These are phyloP conservation scores for Deroplatys truncata DNA, from an alignment of 2,888 invertebrate species.

Conservation along the genomic window DNA sequence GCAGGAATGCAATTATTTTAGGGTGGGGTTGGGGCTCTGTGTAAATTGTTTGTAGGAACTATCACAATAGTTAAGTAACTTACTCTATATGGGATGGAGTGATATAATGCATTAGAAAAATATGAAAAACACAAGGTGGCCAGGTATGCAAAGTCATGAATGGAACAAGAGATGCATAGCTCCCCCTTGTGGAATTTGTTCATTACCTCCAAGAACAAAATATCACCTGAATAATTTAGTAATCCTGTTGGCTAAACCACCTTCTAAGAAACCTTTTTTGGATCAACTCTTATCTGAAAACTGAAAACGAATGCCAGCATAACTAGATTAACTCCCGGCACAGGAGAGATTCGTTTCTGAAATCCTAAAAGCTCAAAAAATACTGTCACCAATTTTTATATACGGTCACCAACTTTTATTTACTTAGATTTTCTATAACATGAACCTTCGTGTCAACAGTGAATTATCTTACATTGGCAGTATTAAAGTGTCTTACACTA, in stretches of 20 bases:
- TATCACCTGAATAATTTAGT: background rate
- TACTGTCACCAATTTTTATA: constrained; percentile 20
- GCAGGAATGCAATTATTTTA: background rate
- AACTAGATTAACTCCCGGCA: background rate
- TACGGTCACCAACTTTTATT: constrained; percentile 9
- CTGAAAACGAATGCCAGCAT: background rate
- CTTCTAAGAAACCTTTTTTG: background rate
- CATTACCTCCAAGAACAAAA: background rate
- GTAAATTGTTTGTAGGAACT: background rate
- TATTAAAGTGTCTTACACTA: background rate
- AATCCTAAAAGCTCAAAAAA: constrained; percentile 23
- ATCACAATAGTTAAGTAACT: background rate
- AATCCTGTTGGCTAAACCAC: background rate
- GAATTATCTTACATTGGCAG: constrained; percentile 12
- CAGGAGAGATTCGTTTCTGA: constrained; percentile 5
- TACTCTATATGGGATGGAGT: background rate
- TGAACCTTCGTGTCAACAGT: background rate
- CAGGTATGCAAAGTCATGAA: background rate
- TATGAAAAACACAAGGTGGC: background rate
- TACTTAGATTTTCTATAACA: background rate
- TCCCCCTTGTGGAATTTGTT: background rate
- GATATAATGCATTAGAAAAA: background rate
- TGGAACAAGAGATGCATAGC: background rate
- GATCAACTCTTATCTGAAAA: background rate
- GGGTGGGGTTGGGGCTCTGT: background rate